Evolutionary conservation across 2,888 invertebrate species (phyloP), one percentile per base, ranked within the genome.

Genomic region (Eilema sororculum): DNA sequence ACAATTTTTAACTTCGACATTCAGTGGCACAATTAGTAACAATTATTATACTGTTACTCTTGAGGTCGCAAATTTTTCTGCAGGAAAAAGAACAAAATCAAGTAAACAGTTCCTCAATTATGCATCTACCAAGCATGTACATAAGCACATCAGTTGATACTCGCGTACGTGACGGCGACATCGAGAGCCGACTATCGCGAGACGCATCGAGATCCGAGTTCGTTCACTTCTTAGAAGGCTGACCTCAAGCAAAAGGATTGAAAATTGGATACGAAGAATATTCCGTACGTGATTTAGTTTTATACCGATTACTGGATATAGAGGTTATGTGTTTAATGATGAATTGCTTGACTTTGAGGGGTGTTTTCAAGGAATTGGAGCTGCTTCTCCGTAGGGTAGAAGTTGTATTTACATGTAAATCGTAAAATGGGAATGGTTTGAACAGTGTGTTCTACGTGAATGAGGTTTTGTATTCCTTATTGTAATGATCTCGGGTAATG

Each of bases 151-250:
- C 24, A 30, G 63, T 63, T 72, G 68, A 79, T 72, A 77, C 80
- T 82, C 82, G 81, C 63, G 74, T 83, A 88, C 89, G 89, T 88
- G 89, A 84, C 82, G 66, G 12, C 64, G 80, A 76, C 84, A 87
- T 82, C 78, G 82, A 87, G 89, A 87, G 85, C 66, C 59, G 20
- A 71, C 62, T 81, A 85, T 86, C 87, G 68, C 63, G 69, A 63
- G 58, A 58, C 57, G 52, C 76, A 86, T 86, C 85, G 68, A 65
- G 69, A 63, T 0, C 28, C 8, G 62, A 69, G 83, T 80, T 81
- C 79, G 62, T 84, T 82, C 82, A 78, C 80, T 87, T 87, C 87
- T 78, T 22, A 68, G 88, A 87, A 88, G 79, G 78, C 61, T 81
- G 78, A 80, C 79, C 83, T 77, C 73, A 72, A 71, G 67, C 77